Evolutionary conservation across 2,113 vertebrate genomes (phyloP), one percentile per base, ranked within the genome.

Genomic region (Oophaga pumilio): DNA sequence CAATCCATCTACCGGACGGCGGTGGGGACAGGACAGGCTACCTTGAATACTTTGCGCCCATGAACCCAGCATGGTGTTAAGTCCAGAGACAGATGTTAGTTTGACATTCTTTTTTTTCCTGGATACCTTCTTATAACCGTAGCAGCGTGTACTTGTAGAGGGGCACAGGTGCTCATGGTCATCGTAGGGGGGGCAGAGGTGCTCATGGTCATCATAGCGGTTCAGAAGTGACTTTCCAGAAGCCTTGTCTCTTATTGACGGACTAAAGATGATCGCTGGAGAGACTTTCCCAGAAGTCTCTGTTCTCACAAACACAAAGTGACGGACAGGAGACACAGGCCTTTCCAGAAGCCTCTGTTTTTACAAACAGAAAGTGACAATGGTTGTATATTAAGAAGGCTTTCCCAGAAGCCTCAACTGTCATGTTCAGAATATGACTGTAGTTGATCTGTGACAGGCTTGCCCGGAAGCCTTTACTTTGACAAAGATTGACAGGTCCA

Each of bases 231-330:
- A 80, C 87, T 88, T 88, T 80, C 60, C 87, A 84, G 87, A 88
- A 88, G 81, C 87, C 60, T 24, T 76, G 60, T 52, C 71, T 83
- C 81, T 88, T 88, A 66, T 88, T 88, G 87, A 88, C 73, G 28
- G 73, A 60, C 57, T 77, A 88, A 81, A 87, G 66, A 9, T 73
- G n/a, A 56, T 77, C 66, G n/a, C 18, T 56, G 60, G 60, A 88
- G 87, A 88, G 81, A 84, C 87, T 88, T 88, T 76, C 80, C 87
- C 87, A 88, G 87, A 88, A 88, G 87, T 66, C 87, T 88, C 87
- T 84, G 57, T 56, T 82, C 49, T 77, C 81, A 88, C 57, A 60
- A n/a, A 88, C 87, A 83, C 73, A 84, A 84, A 88, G 33, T 82
- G 56, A 88, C 73, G 43, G 80, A 84, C 81, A 88, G 87, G 80